phyloP scores from a whole-genome alignment of 2,113 vertebrate species.

The Vulpes ferrilata region DNA sequence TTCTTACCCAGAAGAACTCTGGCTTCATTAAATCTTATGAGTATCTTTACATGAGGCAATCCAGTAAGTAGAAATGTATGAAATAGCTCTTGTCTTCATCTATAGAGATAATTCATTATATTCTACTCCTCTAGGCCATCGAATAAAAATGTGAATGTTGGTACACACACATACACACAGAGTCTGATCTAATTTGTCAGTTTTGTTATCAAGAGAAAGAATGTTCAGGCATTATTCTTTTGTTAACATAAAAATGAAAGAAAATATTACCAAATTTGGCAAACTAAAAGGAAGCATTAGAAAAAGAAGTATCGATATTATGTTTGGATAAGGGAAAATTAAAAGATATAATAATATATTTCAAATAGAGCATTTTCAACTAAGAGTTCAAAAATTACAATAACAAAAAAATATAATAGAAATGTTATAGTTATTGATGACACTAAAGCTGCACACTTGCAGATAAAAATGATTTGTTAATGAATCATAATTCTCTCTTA shows the following conservation, averaged over 20 bases:
- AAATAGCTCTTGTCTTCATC: slow-evolving; percentile 49
- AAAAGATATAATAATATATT: not conserved
- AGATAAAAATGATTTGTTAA: not conserved
- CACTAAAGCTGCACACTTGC: not conserved
- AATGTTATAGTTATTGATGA: not conserved
- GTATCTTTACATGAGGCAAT: slow-evolving; percentile 17
- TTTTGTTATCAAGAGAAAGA: not conserved
- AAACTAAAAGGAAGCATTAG: not conserved
- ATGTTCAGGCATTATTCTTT: not conserved
- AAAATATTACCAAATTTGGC: slow-evolving; percentile 3
- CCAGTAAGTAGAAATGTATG: not conserved
- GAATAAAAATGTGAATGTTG: not conserved
- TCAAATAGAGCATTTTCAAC: not conserved
- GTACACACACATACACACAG: not conserved
- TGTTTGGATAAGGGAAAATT: not conserved
- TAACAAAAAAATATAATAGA: not conserved
- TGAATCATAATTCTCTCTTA: not conserved
- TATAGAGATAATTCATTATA: slow-evolving; percentile 53
- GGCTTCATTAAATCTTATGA: slow-evolving; percentile 12
- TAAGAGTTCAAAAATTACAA: not conserved
- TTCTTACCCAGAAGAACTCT: not conserved
- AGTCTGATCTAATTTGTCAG: not conserved
- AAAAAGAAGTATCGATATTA: not conserved
- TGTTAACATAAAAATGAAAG: slow-evolving; percentile 4
- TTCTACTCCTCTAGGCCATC: not conserved